Conservation (phyloP, 2,113 vertebrate species). For the Prunella fulvescens region DNA sequence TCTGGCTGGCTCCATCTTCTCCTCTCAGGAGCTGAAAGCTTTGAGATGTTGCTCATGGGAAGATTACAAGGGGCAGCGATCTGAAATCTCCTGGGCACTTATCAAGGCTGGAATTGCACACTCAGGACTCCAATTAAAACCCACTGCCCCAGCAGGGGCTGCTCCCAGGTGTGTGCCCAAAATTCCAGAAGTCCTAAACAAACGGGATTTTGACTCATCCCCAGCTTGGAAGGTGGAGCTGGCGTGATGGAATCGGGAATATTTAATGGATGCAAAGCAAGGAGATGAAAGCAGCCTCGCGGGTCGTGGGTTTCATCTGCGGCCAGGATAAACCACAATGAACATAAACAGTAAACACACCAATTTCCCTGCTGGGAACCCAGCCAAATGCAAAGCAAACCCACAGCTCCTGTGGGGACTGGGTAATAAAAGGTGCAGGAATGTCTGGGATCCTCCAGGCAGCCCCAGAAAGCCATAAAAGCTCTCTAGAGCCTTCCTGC, state of each 20-base stretch:
- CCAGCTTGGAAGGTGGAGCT: not conserved
- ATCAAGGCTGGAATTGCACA: not conserved
- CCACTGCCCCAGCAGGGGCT: not conserved
- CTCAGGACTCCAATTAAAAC: not conserved
- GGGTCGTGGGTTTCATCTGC: not conserved
- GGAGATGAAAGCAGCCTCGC: not conserved
- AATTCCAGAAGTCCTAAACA: not conserved
- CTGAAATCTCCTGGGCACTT: not conserved
- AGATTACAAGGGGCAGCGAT: not conserved
- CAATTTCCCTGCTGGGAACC: not conserved
- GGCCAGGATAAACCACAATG: not conserved
- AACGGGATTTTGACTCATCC: not conserved
- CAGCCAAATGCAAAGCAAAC: not conserved
- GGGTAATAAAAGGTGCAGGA: not conserved
- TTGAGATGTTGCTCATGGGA: not conserved
- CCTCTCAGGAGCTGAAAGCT: not conserved
- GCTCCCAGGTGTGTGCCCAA: not conserved
- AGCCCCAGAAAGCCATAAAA: not conserved
- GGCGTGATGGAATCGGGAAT: not conserved
- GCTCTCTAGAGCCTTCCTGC: not conserved
- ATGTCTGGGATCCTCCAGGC: not conserved
- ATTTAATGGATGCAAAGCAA: not conserved
- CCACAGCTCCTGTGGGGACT: not conserved
- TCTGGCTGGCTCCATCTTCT: not conserved
- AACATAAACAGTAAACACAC: not conserved